Evolutionary conservation across 2,888 invertebrate genomes (phyloP).

Genomic region (Bedellia somnulentella): DNA sequence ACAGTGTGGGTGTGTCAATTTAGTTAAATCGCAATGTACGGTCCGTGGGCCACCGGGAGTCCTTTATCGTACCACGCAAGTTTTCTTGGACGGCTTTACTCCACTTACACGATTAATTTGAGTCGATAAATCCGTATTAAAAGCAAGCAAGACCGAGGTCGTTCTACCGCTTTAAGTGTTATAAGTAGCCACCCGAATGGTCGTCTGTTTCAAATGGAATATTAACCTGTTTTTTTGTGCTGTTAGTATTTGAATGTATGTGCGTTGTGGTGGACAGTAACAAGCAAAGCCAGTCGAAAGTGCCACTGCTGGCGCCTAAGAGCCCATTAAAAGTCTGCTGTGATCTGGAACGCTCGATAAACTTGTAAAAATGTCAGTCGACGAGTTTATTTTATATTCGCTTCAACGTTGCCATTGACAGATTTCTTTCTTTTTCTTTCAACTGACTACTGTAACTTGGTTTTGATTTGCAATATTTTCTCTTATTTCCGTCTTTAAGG

Average conservation of each 20-base stretch:
- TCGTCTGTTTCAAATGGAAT: no score
- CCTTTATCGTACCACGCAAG: constrained; percentile 53
- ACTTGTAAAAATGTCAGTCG: constrained; percentile 59
- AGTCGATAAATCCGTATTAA: constrained; percentile 59
- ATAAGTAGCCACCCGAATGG: constrained; percentile 38
- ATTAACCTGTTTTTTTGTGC: no score
- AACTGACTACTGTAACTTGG: no score
- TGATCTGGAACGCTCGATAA: constrained; percentile 59
- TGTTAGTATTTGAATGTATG: no score
- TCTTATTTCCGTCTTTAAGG: no score
- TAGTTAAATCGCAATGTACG: constrained; percentile 34
- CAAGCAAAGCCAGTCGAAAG: no score
- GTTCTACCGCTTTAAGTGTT: constrained; percentile 40
- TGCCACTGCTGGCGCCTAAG: constrained; percentile 52
- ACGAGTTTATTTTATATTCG: constrained; percentile 58
- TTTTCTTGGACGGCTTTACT: constrained; percentile 35
- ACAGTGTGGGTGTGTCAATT: constrained; percentile 33
- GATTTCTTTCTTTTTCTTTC: constrained; percentile 47
- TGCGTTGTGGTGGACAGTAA: no score
- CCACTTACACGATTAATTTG: constrained; percentile 59
- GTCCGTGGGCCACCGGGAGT: constrained; percentile 32
- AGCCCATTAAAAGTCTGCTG: constrained; percentile 51
- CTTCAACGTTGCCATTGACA: constrained; percentile 56
- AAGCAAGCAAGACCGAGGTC: constrained; percentile 35
- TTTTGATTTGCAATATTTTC: no score